Evolutionary conservation across 2,113 vertebrate species (phyloP).

Genomic region (Catharus fuscescens): DNA sequence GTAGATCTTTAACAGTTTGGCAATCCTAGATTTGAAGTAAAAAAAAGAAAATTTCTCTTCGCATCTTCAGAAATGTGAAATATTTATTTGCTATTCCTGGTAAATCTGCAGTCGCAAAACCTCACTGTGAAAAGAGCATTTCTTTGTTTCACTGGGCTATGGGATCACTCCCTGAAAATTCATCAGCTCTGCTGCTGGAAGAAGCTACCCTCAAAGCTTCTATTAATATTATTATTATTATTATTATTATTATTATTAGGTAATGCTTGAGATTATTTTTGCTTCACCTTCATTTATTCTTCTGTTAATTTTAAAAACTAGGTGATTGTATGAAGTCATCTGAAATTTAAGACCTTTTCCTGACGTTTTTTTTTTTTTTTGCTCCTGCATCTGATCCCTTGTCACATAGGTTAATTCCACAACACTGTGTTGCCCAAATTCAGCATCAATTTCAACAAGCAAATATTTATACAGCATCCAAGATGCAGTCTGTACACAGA

Average conservation of each 20-base stretch:
- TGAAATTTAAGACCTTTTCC: background rate
- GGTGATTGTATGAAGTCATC: background rate
- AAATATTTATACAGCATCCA: conserved; percentile 18
- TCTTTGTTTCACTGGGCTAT: background rate
- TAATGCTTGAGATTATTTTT: background rate
- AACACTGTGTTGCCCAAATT: background rate
- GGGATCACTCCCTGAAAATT: background rate
- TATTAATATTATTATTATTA: background rate
- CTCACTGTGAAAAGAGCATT: background rate
- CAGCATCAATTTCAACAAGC: background rate
- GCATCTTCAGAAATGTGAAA: background rate
- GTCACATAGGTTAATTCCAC: background rate
- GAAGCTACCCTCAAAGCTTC: background rate
- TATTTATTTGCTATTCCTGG: conserved; percentile 4
- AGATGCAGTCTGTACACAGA: background rate
- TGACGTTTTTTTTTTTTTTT: background rate
- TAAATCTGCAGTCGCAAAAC: conserved; percentile 16
- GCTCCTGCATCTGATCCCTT: background rate
- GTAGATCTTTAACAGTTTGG: background rate
- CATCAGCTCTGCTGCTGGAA: background rate
- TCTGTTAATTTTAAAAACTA: background rate
- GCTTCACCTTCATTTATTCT: background rate
- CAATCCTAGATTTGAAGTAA: background rate
- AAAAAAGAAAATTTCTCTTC: background rate
- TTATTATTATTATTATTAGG: background rate